phyloP scores from a whole-genome alignment of 2,888 invertebrate genomes.

The Mimumesa dahlbomi region DNA sequence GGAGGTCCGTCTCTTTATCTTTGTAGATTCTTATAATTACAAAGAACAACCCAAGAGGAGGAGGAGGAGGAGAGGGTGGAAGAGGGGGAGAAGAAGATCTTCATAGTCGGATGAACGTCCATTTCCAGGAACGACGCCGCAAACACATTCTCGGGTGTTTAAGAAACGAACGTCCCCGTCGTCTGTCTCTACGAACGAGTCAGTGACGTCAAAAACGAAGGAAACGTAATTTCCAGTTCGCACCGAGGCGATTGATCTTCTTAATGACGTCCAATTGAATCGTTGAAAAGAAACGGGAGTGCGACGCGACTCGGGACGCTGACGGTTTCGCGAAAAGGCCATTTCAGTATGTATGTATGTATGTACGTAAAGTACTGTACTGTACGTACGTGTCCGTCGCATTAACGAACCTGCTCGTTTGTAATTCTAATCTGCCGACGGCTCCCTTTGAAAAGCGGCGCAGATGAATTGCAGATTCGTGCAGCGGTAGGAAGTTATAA shows the following conservation, averaged over 20 bases:
- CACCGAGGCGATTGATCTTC: slow-evolving; percentile 20
- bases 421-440: neutral
- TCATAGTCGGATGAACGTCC: neutral
- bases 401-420: neutral
- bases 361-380: too few species aligned
- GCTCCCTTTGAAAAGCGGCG: too few species aligned
- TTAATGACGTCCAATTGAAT: slow-evolving; percentile 50
- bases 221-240: slow-evolving; percentile 5
- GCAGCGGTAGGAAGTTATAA: too few species aligned
- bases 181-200: too few species aligned
- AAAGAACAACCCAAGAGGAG: too few species aligned
- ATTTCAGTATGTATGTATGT: too few species aligned
- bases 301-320: slow-evolving; percentile 5
- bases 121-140: slow-evolving; percentile 25
- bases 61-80: too few species aligned
- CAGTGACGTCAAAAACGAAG: slow-evolving; percentile 26
- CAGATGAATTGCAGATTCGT: too few species aligned
- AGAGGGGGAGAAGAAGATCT: slow-evolving; percentile 5
- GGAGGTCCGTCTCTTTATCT: slow-evolving; percentile 1
- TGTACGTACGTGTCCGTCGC: too few species aligned
- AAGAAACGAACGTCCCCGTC: neutral
- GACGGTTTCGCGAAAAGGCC: too few species aligned
- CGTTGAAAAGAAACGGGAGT: slow-evolving; percentile 44
- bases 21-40: slow-evolving; percentile 22
- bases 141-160: neutral